These are phyloP conservation scores for Benthosema pterotum DNA, from an alignment of 2,797 vertebrate species.

Conservation along the genomic window DNA sequence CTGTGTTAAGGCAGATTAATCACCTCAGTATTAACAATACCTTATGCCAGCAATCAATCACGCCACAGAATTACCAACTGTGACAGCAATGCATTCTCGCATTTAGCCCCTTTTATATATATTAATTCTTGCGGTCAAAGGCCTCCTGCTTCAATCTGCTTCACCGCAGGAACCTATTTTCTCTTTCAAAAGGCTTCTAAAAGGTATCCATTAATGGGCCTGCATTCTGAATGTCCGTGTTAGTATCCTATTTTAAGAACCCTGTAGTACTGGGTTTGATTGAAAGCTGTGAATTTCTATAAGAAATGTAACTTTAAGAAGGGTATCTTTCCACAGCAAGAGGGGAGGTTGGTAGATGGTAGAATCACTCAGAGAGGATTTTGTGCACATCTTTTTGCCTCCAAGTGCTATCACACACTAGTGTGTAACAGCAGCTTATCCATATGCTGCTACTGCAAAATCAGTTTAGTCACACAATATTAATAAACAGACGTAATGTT, in stretches of 20 bases:
- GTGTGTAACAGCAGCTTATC: too few species aligned
- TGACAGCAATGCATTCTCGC: slow-evolving; percentile 73
- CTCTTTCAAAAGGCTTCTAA: slow-evolving; percentile 58
- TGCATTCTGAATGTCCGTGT: slow-evolving; percentile 41
- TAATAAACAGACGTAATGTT: too few species aligned
- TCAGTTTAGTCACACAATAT: too few species aligned
- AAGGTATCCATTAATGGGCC: slow-evolving; percentile 51
- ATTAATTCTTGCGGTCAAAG: slow-evolving; percentile 68
- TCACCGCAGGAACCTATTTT: slow-evolving; percentile 63
- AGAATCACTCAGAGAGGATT: too few species aligned
- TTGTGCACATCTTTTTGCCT: too few species aligned
- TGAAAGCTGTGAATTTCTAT: slow-evolving; percentile 4
- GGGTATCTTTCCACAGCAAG: not conserved
- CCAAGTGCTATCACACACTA: too few species aligned
- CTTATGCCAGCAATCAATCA: slow-evolving; percentile 77
- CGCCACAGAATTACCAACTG: slow-evolving; percentile 59
- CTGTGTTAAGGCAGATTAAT: slow-evolving; percentile 75
- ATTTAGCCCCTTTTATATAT: slow-evolving; percentile 66
- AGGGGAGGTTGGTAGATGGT: too few species aligned
- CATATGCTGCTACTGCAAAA: too few species aligned
- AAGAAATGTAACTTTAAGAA: not conserved
- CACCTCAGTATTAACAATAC: slow-evolving; percentile 65
- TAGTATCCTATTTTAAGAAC: slow-evolving; percentile 33
- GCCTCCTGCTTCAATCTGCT: slow-evolving; percentile 63
- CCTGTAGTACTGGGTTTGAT: slow-evolving; percentile 17